Percentiles rank a stretch among this genome's conserved stretches.
Conservation (phyloP, 2,888 invertebrate genomes). For the Cynaeus angustus region DNA sequence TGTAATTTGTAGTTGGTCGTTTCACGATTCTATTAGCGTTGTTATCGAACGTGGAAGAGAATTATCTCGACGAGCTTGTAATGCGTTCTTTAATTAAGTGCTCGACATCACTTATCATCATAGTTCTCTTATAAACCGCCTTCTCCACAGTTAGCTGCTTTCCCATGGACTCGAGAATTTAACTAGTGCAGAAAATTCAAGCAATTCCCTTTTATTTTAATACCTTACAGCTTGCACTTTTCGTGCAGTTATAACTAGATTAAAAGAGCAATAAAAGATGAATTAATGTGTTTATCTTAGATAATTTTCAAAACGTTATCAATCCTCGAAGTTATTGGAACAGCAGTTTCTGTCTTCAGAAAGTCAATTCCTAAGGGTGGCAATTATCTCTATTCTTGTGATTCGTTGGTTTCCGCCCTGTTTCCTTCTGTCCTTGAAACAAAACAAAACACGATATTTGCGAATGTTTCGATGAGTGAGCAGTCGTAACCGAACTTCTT, state of each 20-base stretch:
- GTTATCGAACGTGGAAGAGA: constrained; percentile 19
- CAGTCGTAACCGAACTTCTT: constrained; percentile 21
- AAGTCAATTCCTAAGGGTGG: constrained; percentile 21
- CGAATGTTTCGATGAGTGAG: constrained; percentile 19
- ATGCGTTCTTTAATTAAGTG: constrained; percentile 36
- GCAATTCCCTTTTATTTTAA: constrained; percentile 13
- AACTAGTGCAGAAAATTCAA: constrained; percentile 6
- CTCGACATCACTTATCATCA: constrained; percentile 31
- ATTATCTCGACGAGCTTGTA: constrained; percentile 14
- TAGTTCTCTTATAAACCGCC: constrained; percentile 32
- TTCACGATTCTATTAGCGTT: constrained; percentile 10
- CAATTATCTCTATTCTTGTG: constrained; percentile 28
- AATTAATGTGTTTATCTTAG: constrained; percentile 35
- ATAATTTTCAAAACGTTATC: constrained; percentile 24
- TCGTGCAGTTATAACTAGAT: background rate
- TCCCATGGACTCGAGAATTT: background rate
- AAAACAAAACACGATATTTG: constrained; percentile 13
- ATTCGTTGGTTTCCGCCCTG: constrained; percentile 11
- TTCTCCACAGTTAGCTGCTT: constrained; percentile 16
- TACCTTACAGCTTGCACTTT: background rate
- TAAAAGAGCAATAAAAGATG: constrained; percentile 7
- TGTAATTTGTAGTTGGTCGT: constrained; percentile 13
- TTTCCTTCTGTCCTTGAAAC: constrained; percentile 17
- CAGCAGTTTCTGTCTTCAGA: constrained; percentile 8
- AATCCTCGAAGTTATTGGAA: constrained; percentile 20